Evolutionary conservation across 2,888 invertebrate species (phyloP).

Genomic region (Cataglyphis livida): DNA sequence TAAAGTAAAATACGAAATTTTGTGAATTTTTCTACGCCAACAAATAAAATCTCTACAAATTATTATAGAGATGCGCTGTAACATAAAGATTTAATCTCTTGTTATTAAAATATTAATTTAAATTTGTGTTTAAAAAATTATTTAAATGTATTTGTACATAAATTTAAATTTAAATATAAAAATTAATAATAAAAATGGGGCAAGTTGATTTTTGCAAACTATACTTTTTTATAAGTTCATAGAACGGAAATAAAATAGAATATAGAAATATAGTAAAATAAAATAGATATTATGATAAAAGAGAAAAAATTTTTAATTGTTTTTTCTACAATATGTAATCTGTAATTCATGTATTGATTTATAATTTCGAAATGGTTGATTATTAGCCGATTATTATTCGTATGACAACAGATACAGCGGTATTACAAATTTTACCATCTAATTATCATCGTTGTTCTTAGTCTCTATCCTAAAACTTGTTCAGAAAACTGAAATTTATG

Average conservation of each 20-base stretch:
- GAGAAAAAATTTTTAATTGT: constrained; percentile 16
- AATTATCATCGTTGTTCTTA: constrained; percentile 36
- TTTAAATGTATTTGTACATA: background rate
- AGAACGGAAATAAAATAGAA: too few relatives aligned
- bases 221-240: background rate
- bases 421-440: constrained; percentile 37
- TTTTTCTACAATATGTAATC: background rate
- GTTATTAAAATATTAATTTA: constrained; percentile 13
- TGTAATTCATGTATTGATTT: constrained; percentile 11
- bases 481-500: constrained; percentile 49
- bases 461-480: constrained; percentile 42
- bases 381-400: background rate
- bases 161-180: constrained; percentile 3
- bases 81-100: background rate
- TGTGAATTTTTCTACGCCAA: background rate
- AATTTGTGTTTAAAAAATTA: background rate
- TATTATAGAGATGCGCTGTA: background rate
- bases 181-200: background rate
- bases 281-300: background rate
- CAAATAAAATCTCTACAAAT: background rate
- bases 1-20: background rate
- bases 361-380: constrained; percentile 6
- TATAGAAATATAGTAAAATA: too few relatives aligned
- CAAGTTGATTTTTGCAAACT: background rate
- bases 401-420: background rate